These are phyloP conservation scores for Cherax quadricarinatus DNA, from an alignment of 1,140 invertebrate genomes.

Conservation along the genomic window DNA sequence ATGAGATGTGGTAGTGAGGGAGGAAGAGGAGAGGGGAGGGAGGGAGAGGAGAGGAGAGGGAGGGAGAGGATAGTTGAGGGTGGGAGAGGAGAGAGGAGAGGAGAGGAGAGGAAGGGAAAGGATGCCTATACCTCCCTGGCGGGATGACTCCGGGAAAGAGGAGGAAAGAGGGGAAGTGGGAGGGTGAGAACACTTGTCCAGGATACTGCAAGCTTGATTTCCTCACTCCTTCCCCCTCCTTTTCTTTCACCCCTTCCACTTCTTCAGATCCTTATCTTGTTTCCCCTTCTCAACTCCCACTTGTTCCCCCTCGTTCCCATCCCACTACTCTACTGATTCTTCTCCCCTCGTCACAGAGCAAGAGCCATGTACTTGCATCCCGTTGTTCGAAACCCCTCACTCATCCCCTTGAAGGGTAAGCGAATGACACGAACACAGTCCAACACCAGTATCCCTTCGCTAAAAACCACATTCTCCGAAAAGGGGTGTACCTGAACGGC, in stretches of 20 bases:
- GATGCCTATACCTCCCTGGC: not conserved
- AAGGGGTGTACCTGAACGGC: too few relatives aligned
- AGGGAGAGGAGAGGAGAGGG: constrained; percentile 5
- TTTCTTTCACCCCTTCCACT: not conserved
- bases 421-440: not conserved
- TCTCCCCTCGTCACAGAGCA: not conserved
- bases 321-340: not conserved
- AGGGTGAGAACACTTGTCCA: not conserved
- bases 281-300: not conserved
- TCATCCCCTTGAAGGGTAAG: too few relatives aligned
- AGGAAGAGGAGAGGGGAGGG: constrained; percentile 8
- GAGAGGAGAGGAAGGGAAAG: not conserved
- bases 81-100: not conserved
- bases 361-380: too few relatives aligned
- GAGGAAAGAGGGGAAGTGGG: too few relatives aligned
- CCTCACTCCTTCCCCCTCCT: not conserved
- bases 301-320: not conserved
- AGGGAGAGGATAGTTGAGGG: not conserved
- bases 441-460: not conserved
- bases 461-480: not conserved
- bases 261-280: not conserved
- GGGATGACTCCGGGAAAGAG: not conserved
- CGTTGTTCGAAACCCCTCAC: too few relatives aligned
- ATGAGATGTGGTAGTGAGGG: not conserved
- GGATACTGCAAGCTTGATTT: not conserved